Base-by-base conservation (phyloP, 2,797 vertebrate species). In the Halcyon leucocephala region DNA sequence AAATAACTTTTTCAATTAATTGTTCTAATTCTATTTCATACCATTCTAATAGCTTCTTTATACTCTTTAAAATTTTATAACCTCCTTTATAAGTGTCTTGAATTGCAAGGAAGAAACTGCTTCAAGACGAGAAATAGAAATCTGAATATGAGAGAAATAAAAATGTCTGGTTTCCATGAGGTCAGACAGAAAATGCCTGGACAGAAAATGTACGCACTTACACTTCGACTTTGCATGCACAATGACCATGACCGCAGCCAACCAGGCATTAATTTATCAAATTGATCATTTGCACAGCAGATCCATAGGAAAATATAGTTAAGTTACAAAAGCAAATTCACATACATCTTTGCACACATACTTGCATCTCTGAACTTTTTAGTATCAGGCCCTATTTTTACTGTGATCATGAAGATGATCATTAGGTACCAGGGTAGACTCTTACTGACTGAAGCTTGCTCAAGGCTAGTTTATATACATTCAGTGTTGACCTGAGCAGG, bases 1-100 rank as follows among this genome's bases (percentile, higher is more conserved):
- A 89, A 92, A 93, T 72, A 88, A 49, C 52, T 78, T 91, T 87
- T 86, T 58, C 51, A 81, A 72, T 81, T 80, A 90, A 81, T 86
- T 96, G 33, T 81, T 83, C 81, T 92, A 92, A 91, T 95, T 95
- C 67, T 83, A 48, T 90, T 95, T 91, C 85, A 60, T 58, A 61
- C 62, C 62, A 91, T 71, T 72, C 65, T 91, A 93, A 95, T 48
- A 86, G 49, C 2, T 61, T 86, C 82, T 89, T 92, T 79, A 94
- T 55, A 48, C 28, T 91, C 62, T 78, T 88, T 89, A 92, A 94
- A 95, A 42, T 92, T 95, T 87, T 90, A 94, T 91, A 90, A 71
- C 58, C 60, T 69, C 31, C 18, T 78, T 90, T 66, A 7, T 28
- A 83, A 87, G 54, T 41, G 17, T 72, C 86, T 89, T 74, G 44